A percentile compares a stretch with the other conserved stretches of the same genome.
phyloP scores from a whole-genome alignment of 1,140 invertebrate genomes.

The Aricia agestis region DNA sequence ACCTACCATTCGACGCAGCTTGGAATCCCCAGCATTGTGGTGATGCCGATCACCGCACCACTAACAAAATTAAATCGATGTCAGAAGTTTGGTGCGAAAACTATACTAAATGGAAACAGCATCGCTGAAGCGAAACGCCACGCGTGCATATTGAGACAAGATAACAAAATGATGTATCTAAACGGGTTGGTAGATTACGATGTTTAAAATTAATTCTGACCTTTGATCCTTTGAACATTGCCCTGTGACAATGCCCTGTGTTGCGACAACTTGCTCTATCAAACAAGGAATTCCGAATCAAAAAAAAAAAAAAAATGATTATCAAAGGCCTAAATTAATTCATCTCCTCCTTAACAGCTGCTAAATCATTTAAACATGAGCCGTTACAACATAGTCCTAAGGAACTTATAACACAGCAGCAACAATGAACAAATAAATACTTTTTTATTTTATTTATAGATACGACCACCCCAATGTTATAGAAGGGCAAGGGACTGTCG shows the following conservation, averaged over 20 bases:
- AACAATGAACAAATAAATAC: background rate
- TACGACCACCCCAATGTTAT: slow-evolving; percentile 85
- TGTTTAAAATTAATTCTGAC: slow-evolving; percentile 3
- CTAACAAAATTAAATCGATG: slow-evolving; percentile 42
- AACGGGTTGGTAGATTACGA: slow-evolving; percentile 36
- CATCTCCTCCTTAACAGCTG: too few relatives aligned
- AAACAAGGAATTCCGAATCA: background rate
- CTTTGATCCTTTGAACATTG: background rate
- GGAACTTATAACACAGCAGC: background rate
- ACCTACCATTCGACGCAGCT: slow-evolving; percentile 37
- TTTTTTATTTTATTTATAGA: slow-evolving; percentile 47
- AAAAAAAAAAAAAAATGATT: background rate
- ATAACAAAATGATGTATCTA: slow-evolving; percentile 43
- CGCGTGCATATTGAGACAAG: slow-evolving; percentile 38
- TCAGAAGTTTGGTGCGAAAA: slow-evolving; percentile 39
- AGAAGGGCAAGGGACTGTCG: slow-evolving; percentile 84
- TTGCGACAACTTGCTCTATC: background rate
- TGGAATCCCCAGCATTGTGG: slow-evolving; percentile 40
- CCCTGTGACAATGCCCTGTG: background rate
- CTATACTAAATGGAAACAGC: slow-evolving; percentile 34
- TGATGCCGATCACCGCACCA: slow-evolving; percentile 39
- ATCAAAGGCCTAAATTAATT: too few relatives aligned
- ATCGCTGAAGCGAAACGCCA: slow-evolving; percentile 40
- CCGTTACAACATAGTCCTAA: too few relatives aligned
- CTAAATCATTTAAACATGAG: too few relatives aligned